Evolutionary conservation across 1,140 invertebrate species (phyloP), one percentile per base, ranked within the genome.

Genomic region (Mylabris phalerata): DNA sequence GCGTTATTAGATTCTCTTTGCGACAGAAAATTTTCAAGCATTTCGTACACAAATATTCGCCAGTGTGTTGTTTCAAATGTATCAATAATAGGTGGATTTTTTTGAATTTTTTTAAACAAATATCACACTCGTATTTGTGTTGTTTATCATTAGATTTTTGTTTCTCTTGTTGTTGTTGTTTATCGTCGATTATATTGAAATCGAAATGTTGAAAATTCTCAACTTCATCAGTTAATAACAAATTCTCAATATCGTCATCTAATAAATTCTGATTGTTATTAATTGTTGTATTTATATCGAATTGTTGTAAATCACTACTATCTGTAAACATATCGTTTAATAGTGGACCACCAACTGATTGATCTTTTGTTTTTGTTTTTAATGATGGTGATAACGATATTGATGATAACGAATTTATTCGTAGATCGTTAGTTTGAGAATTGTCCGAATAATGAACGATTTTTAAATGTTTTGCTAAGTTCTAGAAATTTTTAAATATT

Each of bases 11-110:
- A 57, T 67, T 75, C 63, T 75, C 74, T 44, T 67, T 69, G 13
- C 74, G 63, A 7, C 66, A 59, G 65, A 75, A 75, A 25, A 68
- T 50, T 69, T 72, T 57, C 45, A 68, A 60, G 59, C 76, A 77
- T 27, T 66, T 48, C 9, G 56, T 40, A 57, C 79, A 82, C 39
- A 72, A 74, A 61, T 75, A 77, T 43, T 78, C 75, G 32, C 78
- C 78, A 3, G 78, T 79, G 64, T 82, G 80, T 55, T 75, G 76
- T 26, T 73, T 73, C 63, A 81, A 70, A 70, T 82, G 80, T 3
- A 75, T 66, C 50, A 75, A 73, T 7, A 83, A 63, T 54, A 75
- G 74, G 51, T 74, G 74, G 24, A 75, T 67, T 44, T 71, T 77
- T 9, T 66, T 66, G 68, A 80, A 82, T 7, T 63, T 62, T 59